These are phyloP conservation scores for Phalacrocorax carbo DNA, from an alignment of 2,113 vertebrate species.

Conservation along the genomic window DNA sequence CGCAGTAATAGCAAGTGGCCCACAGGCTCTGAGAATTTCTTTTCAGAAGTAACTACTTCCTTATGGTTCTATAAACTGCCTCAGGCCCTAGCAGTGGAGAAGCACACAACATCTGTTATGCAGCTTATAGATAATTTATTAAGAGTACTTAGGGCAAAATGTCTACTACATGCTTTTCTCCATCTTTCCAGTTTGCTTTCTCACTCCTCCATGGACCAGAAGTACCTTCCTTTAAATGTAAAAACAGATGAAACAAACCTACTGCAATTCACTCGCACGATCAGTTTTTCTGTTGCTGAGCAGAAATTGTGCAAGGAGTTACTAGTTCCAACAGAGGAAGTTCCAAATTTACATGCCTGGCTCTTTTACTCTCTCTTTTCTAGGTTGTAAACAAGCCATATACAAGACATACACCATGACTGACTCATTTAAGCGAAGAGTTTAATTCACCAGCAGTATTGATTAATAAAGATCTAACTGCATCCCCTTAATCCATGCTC, in stretches of 20 bases:
- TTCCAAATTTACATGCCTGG: not conserved
- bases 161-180: not conserved
- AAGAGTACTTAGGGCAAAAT: not conserved
- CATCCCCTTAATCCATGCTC: not conserved
- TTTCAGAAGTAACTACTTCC: conserved; percentile 13
- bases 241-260: not conserved
- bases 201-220: not conserved
- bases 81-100: not conserved
- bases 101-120: not conserved
- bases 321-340: not conserved
- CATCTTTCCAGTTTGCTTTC: not conserved
- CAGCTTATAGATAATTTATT: conserved; percentile 28
- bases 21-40: not conserved
- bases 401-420: not conserved
- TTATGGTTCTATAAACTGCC: not conserved
- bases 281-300: not conserved
- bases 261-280: not conserved
- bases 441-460: not conserved
- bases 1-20: not conserved
- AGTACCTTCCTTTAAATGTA: not conserved
- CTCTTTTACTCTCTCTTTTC: not conserved
- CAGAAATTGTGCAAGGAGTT: not conserved
- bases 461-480: not conserved
- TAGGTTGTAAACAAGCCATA: not conserved
- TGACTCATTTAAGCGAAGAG: not conserved